Conservation (phyloP, 2,888 invertebrate species). For the Mycalesis mineus region DNA sequence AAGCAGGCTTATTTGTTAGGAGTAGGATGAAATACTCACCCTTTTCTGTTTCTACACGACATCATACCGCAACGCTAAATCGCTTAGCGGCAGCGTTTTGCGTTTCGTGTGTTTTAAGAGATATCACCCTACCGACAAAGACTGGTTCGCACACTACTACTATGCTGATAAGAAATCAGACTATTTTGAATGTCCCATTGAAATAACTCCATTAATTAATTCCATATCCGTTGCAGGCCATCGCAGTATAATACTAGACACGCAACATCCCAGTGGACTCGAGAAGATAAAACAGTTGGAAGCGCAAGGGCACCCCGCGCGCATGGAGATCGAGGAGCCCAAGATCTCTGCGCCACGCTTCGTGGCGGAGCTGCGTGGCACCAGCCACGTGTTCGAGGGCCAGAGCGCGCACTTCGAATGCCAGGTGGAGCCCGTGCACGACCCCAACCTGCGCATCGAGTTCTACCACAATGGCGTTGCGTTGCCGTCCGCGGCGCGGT, state of each 20-base stretch:
- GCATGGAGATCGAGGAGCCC: conserved; percentile 89
- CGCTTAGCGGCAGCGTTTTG: too few species aligned
- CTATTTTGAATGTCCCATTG: too few species aligned
- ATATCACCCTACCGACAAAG: too few species aligned
- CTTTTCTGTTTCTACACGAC: too few species aligned
- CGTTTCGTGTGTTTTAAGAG: too few species aligned
- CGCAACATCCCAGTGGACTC: conserved; percentile 94
- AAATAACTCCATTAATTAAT: too few species aligned
- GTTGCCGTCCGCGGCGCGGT: conserved; percentile 91
- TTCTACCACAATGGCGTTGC: conserved; percentile 96
- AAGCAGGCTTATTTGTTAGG: too few species aligned
- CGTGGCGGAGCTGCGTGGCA: conserved; percentile 90
- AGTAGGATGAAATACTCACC: too few species aligned
- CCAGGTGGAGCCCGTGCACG: conserved; percentile 93
- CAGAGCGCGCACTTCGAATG: conserved; percentile 97
- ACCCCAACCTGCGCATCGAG: conserved; percentile 92
- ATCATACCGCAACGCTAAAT: too few species aligned
- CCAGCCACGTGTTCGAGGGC: conserved; percentile 92
- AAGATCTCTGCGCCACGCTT: conserved; percentile 89
- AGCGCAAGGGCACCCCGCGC: conserved; percentile 88
- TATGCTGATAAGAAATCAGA: too few species aligned
- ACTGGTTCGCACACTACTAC: too few species aligned
- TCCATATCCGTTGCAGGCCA: conserved; percentile 82
- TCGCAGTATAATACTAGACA: conserved; percentile 90
- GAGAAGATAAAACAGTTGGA: conserved; percentile 94